Conservation (phyloP, 2,888 invertebrate species). For the Heliconius ismenius region DNA sequence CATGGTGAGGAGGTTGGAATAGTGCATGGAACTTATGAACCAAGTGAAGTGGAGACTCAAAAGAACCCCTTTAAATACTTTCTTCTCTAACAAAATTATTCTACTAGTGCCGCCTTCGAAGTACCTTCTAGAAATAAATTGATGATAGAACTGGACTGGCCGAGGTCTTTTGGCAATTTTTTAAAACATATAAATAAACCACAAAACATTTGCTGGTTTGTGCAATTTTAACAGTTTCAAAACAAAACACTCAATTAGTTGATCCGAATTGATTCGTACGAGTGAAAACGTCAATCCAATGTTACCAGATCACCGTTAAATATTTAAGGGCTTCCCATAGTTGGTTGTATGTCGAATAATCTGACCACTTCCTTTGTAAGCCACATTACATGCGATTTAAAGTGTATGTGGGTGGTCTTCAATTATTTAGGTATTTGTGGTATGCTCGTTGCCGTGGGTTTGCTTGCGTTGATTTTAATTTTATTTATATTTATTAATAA, state of each 20-base stretch:
- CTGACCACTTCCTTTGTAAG: slow-evolving; percentile 29
- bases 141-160: not conserved
- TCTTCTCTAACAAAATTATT: too few relatives aligned
- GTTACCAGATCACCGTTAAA: slow-evolving; percentile 37
- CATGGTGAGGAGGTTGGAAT: too few relatives aligned
- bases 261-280: not conserved
- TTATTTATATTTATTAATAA: not conserved
- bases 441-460: not conserved
- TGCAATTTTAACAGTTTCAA: not conserved
- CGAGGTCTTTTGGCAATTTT: too few relatives aligned
- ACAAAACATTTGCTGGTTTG: not conserved
- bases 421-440: slow-evolving; percentile 10
- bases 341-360: slow-evolving; percentile 26
- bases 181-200: not conserved
- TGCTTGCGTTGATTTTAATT: not conserved
- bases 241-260: slow-evolving; percentile 1
- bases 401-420: slow-evolving; percentile 15
- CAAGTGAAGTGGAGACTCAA: too few relatives aligned
- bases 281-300: slow-evolving; percentile 27
- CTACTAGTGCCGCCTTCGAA: too few relatives aligned
- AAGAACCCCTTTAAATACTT: too few relatives aligned
- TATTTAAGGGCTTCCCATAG: slow-evolving; percentile 32
- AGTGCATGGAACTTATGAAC: too few relatives aligned
- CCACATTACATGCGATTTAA: slow-evolving; percentile 22
- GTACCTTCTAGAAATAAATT: too few relatives aligned